phyloP scores from a whole-genome alignment of 2,113 vertebrate genomes.

The Falco punctatus region DNA sequence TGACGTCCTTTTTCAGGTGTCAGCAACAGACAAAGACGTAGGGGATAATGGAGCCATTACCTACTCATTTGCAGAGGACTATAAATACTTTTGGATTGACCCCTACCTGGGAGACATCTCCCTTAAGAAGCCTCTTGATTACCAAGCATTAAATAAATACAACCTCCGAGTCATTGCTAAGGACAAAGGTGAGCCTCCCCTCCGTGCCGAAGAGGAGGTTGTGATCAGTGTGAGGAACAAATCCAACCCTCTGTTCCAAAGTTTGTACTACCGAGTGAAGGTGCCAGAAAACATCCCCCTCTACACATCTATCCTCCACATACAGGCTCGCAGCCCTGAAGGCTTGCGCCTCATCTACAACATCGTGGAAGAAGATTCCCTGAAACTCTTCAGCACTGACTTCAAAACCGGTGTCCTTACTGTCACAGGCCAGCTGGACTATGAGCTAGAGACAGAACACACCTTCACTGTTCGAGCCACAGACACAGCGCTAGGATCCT shows the following conservation, averaged over 20 bases:
- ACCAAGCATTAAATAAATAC: conserved; percentile 91
- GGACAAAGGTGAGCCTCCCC: conserved; percentile 85
- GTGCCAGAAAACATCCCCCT: conserved; percentile 91
- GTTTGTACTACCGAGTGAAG: conserved; percentile 86
- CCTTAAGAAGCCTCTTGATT: conserved; percentile 89
- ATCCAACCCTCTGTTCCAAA: conserved; percentile 93
- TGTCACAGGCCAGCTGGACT: conserved; percentile 89
- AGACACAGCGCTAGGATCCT: conserved; percentile 89
- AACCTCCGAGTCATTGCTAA: conserved; percentile 83
- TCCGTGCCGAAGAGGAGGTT: conserved; percentile 80
- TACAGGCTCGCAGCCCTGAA: conserved; percentile 93
- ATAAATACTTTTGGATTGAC: conserved; percentile 90
- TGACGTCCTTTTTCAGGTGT: conserved; percentile 92
- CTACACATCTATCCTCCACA: conserved; percentile 91
- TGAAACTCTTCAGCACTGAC: conserved; percentile 87
- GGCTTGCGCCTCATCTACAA: conserved; percentile 95
- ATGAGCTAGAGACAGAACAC: conserved; percentile 84
- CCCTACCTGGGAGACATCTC: conserved; percentile 90
- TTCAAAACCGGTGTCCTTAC: conserved; percentile 93
- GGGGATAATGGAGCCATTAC: conserved; percentile 84
- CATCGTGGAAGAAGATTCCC: conserved; percentile 86
- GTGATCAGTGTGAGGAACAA: conserved; percentile 90
- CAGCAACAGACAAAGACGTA: conserved; percentile 85
- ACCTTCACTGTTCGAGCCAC: conserved; percentile 88
- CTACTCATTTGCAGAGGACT: conserved; percentile 88